Evolutionary conservation across 2,888 invertebrate genomes (phyloP), one percentile per base, ranked within the genome.

Genomic region (Pristionchus mayeri): DNA sequence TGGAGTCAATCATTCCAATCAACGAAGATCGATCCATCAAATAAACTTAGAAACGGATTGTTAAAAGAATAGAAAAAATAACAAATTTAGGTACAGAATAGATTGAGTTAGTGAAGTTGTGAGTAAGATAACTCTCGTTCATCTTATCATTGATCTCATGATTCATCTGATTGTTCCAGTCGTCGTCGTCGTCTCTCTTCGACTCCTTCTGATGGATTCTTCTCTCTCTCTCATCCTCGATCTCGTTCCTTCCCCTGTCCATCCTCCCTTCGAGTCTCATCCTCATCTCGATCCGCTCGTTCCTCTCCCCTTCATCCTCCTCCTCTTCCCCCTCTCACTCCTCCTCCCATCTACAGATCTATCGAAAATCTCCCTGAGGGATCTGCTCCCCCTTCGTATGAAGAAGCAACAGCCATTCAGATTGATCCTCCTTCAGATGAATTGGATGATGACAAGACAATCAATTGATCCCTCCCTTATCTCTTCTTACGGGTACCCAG

Each of bases 331-430:
- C 30, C 76, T 24, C 9, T 79, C 7, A 89, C 89, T n/a, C 89
- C 89, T 44, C 89, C 89, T 52, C 89, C 89, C 13, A 87, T 87
- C 52, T 89, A 89, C 84, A 86, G 87, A 63, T 88, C 88, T 9
- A 86, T 88, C 48, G 88, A 89, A 52, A 86, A 87, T 81, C 84
- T 85, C 48, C 85, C 87, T 52, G 81, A 83, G 27, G 87, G 87
- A 54, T 84, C 52, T 34, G 48, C 81, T 48, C 89, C 89, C 11
- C 89, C 89, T 21, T 86, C 89, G 11, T 89, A 89, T 81, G 89
- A 89, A 85, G 89, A 79, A 27, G 79, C 79, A n/a, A 79, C 54
- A 3, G 52, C 76, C 48, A 67, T 67, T 67, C 34, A 67, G 21
- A 34, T 34, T 34, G 67, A 67, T 30, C 37, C 34, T 37, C 40